These are phyloP conservation scores for Pseudopipra pipra DNA, from an alignment of 2,113 vertebrate genomes.

Conservation along the genomic window DNA sequence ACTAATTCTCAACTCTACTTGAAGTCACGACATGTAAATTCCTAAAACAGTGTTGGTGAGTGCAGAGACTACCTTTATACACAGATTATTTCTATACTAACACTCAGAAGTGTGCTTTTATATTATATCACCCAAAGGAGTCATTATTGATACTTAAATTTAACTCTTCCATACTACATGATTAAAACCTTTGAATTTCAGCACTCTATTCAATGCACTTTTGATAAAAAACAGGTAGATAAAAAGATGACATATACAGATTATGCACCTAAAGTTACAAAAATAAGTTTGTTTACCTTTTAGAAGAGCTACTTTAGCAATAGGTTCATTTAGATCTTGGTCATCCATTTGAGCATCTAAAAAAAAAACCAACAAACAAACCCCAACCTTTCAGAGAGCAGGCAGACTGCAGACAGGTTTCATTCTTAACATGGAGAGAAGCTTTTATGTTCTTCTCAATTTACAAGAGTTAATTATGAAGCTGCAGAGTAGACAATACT, in stretches of 20 bases:
- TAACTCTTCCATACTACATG: background rate
- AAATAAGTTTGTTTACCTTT: slow-evolving; percentile 83
- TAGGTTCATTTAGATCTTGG: slow-evolving; percentile 91
- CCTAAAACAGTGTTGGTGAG: background rate
- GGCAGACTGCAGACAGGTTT: background rate
- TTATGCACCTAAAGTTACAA: background rate
- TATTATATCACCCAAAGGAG: background rate
- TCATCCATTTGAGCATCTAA: slow-evolving; percentile 97
- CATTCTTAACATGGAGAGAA: background rate
- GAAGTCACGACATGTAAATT: background rate
- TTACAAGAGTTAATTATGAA: background rate
- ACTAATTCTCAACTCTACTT: background rate
- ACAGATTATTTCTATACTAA: background rate
- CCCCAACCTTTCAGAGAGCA: background rate
- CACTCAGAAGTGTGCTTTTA: background rate
- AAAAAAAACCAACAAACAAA: background rate
- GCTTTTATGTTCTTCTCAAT: background rate
- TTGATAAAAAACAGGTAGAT: slow-evolving; percentile 1
- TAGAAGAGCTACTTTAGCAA: slow-evolving; percentile 90
- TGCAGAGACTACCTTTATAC: background rate
- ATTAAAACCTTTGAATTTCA: background rate
- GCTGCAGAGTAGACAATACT: background rate
- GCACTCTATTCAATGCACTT: background rate
- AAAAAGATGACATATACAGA: background rate
- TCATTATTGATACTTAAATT: background rate